Evolutionary conservation across 2,797 vertebrate genomes (phyloP).

Genomic region (Gymnothorax reevesii): DNA sequence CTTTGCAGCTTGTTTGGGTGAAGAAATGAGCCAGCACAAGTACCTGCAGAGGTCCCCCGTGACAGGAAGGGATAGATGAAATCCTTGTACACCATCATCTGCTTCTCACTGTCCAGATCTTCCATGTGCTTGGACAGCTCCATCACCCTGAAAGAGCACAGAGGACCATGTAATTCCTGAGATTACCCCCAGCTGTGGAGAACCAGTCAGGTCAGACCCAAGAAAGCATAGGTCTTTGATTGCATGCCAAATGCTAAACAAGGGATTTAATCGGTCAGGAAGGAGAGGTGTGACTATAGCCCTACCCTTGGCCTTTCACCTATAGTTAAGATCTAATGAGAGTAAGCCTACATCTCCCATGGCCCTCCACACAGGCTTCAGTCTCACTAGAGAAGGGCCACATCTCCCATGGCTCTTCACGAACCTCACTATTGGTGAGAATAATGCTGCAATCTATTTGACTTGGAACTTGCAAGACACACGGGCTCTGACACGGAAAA

Average conservation of each 20-base stretch:
- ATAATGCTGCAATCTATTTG: no score
- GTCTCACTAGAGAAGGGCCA: no score
- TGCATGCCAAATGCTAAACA: not conserved
- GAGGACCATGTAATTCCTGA: not conserved
- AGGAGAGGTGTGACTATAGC: no score
- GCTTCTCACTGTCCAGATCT: not conserved
- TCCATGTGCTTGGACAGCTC: slow-evolving; percentile 5
- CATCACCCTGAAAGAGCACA: slow-evolving; percentile 17
- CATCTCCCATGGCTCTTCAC: no score
- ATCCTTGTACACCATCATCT: slow-evolving; percentile 23
- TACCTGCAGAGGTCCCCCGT: slow-evolving; percentile 1
- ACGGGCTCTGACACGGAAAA: no score
- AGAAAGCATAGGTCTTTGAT: not conserved
- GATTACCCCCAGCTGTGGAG: not conserved
- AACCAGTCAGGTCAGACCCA: not conserved
- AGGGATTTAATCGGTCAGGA: not conserved
- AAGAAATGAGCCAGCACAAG: not conserved
- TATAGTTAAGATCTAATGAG: no score
- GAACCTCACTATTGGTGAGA: no score
- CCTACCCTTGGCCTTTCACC: no score
- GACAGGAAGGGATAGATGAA: slow-evolving; percentile 29
- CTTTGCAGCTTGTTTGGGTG: not conserved
- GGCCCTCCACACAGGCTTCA: no score
- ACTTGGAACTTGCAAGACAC: no score
- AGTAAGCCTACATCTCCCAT: no score